Evolutionary conservation across 2,797 vertebrate genomes (phyloP), one percentile per base, ranked within the genome.

Genomic region (Sebastes matsubarae): DNA sequence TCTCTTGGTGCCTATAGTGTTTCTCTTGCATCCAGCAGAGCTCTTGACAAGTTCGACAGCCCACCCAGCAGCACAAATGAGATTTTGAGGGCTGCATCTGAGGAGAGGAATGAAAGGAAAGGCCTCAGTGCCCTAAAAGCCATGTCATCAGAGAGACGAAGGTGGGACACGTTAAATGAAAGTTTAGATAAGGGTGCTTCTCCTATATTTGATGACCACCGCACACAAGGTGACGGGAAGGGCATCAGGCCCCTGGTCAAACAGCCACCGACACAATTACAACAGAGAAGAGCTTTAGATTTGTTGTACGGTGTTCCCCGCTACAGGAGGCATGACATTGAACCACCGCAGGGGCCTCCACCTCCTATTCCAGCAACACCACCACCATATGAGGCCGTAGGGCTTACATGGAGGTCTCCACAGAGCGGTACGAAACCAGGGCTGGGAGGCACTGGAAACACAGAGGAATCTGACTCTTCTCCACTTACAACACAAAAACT

Each of bases 91-190:
- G 4, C 38, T 68, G 1, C 24, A 18, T 64, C 77, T 46, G 80
- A 70, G 52, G 65, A 80, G 22, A 72, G 3, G 8, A 79, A 2
- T 2, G 65, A 79, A 54, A 83, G 29, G 13, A 92, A 73, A 86
- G 94, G 94, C 24, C 91, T 95, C 20, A 73, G n/a, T 65, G 93
- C 92, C 10, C 42, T 95, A 29, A 94, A 88, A 87, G 78, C 18
- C 30, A 89, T 94, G 87, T 93, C 93, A 30, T 72, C 83, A 2
- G 65, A 90, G 4, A 93, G 91, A 82, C 66, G 1, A 68, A 57
- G 11, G 42, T 95, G 94, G 93, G 91, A 94, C 20, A 54, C 1
- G 2, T 57, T 34, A 6, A 14, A 50, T 12, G 18, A 58, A 10
- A 24, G 77, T 13, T 14, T 55, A 3, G 61, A 69, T 25, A 34